phyloP scores from a whole-genome alignment of 2,888 invertebrate genomes.

The Ceraclea dissimilis region DNA sequence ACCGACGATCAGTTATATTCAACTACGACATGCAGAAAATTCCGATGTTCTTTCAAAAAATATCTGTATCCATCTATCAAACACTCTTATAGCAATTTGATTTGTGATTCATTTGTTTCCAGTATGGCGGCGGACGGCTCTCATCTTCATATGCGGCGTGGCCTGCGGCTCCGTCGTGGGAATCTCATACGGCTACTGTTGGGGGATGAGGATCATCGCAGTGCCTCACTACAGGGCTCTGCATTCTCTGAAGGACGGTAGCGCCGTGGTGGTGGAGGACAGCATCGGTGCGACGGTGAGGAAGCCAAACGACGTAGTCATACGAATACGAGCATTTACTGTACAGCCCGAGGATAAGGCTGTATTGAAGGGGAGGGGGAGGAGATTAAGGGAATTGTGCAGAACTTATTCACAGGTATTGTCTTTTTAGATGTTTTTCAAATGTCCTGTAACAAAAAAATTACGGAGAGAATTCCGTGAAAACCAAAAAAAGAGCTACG shows the following conservation, averaged over 20 bases:
- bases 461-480: too few relatives aligned
- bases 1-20: too few relatives aligned
- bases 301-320: constrained; percentile 36
- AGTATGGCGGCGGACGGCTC: constrained; percentile 46
- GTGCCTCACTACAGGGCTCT: constrained; percentile 41
- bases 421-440: too few relatives aligned
- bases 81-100: too few relatives aligned
- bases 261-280: constrained; percentile 41
- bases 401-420: constrained; percentile 15
- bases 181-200: constrained; percentile 28
- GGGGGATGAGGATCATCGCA: constrained; percentile 30
- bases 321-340: constrained; percentile 45
- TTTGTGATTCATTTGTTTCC: constrained; percentile 3
- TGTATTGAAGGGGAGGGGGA: constrained; percentile 38
- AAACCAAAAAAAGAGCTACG: not conserved
- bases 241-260: constrained; percentile 37
- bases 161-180: constrained; percentile 36
- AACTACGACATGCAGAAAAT: too few relatives aligned
- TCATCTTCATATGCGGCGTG: constrained; percentile 39
- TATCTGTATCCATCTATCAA: too few relatives aligned
- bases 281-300: constrained; percentile 32
- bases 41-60: too few relatives aligned
- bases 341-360: constrained; percentile 37
- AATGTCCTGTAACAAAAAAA: too few relatives aligned
- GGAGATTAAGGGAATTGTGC: constrained; percentile 34